phyloP scores from a whole-genome alignment of 2,113 vertebrate species.

The Rutilus rutilus region DNA sequence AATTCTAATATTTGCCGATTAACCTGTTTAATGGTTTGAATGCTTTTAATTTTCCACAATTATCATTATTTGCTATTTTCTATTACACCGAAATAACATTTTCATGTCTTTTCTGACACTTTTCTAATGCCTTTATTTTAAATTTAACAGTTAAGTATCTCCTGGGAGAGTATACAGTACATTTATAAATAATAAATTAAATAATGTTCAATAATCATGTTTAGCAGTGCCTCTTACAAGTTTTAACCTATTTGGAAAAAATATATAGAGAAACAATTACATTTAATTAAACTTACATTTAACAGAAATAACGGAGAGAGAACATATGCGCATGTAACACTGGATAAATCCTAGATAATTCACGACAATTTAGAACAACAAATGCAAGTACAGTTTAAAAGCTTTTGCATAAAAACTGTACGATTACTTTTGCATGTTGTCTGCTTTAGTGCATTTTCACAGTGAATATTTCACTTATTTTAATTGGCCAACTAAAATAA shows the following conservation, averaged over 20 bases:
- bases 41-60: background rate
- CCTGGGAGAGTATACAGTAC: background rate
- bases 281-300: background rate
- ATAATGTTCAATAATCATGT: background rate
- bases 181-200: background rate
- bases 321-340: background rate
- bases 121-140: background rate
- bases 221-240: background rate
- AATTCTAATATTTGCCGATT: background rate
- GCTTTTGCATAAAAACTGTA: background rate
- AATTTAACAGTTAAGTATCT: background rate
- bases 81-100: background rate
- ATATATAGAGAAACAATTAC: background rate
- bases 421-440: background rate
- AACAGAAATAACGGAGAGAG: background rate
- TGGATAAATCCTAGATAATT: background rate
- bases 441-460: background rate
- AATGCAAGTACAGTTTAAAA: background rate
- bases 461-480: constrained; percentile 15
- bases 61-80: background rate
- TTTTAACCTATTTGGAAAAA: background rate
- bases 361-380: background rate
- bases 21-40: background rate
- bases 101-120: background rate
- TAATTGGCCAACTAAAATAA: background rate